Evolutionary conservation across 2,797 vertebrate species (phyloP), one percentile per base, ranked within the genome.

Genomic region (Limosa lapponica): DNA sequence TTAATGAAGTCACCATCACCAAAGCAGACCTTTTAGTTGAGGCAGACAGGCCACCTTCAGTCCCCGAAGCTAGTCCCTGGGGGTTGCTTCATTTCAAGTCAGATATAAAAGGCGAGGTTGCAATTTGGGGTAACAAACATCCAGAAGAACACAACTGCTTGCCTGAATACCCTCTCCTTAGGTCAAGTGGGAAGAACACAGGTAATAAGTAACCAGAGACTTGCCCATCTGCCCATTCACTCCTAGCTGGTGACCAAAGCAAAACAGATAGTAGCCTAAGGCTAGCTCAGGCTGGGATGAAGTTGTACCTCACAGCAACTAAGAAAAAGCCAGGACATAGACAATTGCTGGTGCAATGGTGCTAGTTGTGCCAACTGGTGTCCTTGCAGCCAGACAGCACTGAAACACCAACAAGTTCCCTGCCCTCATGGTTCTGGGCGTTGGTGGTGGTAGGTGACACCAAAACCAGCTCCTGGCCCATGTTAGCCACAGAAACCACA

Each of bases 341-440:
- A 44, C 32, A 77, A 28, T 1, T 44, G 12, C 15, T 15, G 41
- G n/a, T 48, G n/a, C 11, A 46, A 41, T 3, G 3, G n/a, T 30
- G 37, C 59, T 41, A n/a, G 32, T 18, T 34, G 17, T 61, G 32
- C 41, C 4, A 0, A 3, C 1, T 28, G 25, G 46, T 34, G 59
- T 57, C 37, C 54, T 46, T 52, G 43, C 15, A 43, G 28, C 34
- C 51, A 59, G 62, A 18, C 0, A 0, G 41, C 3, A 1, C 34
- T 25, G 43, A 54, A 91, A 86, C 43, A 62, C 5, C 37, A 36
- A 12, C 11, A 41, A 54, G 16, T 51, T 88, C 34, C 36, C 8
- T 75, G 30, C 25, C 20, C 7, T 46, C 1, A 0, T 54, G 28
- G 12, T 62, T 64, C 66, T 78, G 54, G 34, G 43, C 39, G 24